phyloP scores from a whole-genome alignment of 2,113 vertebrate species.

The Callospermophilus lateralis region DNA sequence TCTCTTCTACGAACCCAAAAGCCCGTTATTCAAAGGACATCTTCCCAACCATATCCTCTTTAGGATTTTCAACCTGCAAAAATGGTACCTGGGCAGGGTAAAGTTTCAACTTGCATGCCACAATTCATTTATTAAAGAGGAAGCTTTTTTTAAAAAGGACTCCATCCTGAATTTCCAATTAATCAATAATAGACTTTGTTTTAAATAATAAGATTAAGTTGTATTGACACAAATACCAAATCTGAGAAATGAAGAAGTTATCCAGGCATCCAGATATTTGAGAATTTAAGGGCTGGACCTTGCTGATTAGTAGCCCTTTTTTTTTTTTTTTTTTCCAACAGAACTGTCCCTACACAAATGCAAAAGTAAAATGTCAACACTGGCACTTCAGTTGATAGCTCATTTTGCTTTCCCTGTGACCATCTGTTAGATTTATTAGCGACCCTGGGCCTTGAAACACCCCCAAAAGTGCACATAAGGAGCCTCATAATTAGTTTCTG shows the following conservation, averaged over 20 bases:
- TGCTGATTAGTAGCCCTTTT: not conserved
- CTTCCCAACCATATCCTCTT: not conserved
- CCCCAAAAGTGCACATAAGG: not conserved
- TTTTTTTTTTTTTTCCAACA: not conserved
- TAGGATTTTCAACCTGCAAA: not conserved
- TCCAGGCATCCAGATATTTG: not conserved
- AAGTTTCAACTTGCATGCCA: not conserved
- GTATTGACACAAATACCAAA: not conserved
- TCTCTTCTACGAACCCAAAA: not conserved
- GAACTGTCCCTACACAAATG: not conserved
- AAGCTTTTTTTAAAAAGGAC: not conserved
- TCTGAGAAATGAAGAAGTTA: not conserved
- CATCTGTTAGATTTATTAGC: conserved; percentile 44
- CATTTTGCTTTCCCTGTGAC: not conserved
- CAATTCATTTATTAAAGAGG: not conserved
- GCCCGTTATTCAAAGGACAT: not conserved
- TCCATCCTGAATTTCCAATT: not conserved
- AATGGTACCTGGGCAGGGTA: conserved; percentile 23
- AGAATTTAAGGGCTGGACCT: not conserved
- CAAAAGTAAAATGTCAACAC: conserved; percentile 33
- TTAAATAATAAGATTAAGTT: not conserved
- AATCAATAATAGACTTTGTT: not conserved
- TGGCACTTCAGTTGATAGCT: not conserved
- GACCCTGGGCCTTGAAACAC: not conserved
- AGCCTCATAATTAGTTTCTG: conserved; percentile 55